phyloP scores from a whole-genome alignment of 2,888 invertebrate genomes.

The Thalpophila matura region DNA sequence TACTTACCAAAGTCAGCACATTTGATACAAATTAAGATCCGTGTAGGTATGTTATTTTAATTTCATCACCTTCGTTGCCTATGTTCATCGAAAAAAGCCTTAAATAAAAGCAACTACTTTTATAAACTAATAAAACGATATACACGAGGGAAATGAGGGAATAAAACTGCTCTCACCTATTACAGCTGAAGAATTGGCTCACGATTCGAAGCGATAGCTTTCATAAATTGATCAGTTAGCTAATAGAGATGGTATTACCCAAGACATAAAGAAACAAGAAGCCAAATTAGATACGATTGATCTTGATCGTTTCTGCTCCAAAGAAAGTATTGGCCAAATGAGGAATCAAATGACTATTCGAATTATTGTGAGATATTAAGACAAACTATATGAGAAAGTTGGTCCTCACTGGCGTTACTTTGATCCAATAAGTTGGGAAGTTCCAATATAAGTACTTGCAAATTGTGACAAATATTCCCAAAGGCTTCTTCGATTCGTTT shows the following conservation, averaged over 20 bases:
- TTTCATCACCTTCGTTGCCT: background rate
- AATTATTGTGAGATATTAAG: conserved; percentile 66
- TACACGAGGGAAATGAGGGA: conserved; percentile 28
- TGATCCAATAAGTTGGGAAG: conserved; percentile 65
- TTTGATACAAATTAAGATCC: no score
- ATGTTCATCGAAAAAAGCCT: background rate
- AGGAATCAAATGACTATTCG: conserved; percentile 55
- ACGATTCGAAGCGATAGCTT: conserved; percentile 50
- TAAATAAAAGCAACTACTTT: background rate
- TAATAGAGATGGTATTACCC: conserved; percentile 41
- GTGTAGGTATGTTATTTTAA: background rate
- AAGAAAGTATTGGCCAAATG: conserved; percentile 43
- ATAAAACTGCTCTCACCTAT: conserved; percentile 43
- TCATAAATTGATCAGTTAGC: conserved; percentile 56
- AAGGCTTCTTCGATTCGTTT: conserved; percentile 57
- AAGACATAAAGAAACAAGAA: conserved; percentile 39
- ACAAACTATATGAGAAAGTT: conserved; percentile 65
- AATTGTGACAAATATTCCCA: conserved; percentile 56
- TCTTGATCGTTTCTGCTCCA: conserved; percentile 39
- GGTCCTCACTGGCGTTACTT: conserved; percentile 55
- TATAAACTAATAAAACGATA: conserved; percentile 9
- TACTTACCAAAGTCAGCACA: background rate
- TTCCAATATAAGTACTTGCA: conserved; percentile 56
- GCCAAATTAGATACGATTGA: conserved; percentile 53
- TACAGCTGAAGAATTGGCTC: conserved; percentile 50